Conservation (phyloP, 1,140 invertebrate species). For the Centruroides sculpturatus region DNA sequence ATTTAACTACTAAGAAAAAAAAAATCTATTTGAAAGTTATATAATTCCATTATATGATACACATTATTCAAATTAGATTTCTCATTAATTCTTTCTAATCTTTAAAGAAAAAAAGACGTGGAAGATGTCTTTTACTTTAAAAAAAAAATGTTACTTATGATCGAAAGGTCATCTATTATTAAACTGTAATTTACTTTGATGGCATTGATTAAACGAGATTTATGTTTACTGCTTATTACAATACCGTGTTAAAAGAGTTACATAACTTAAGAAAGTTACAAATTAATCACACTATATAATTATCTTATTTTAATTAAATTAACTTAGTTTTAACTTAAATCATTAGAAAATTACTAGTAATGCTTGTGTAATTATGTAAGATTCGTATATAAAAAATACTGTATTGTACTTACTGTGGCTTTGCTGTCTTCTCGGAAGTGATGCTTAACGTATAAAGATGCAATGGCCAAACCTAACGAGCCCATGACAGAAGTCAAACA, state of each 20-base stretch:
- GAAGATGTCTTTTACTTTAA: neutral
- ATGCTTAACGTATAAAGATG: conserved; percentile 33
- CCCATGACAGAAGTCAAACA: conserved; percentile 24
- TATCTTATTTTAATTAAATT: neutral
- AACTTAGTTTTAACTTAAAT: neutral
- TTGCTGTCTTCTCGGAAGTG: conserved; percentile 36
- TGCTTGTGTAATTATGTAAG: too few species aligned
- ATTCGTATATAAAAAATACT: neutral
- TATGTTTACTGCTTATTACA: neutral
- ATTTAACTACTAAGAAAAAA: too few species aligned
- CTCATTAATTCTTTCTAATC: neutral
- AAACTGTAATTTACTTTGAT: neutral
- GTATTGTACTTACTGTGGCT: conserved; percentile 27
- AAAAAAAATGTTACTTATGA: neutral
- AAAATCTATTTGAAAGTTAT: too few species aligned
- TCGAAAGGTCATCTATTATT: neutral
- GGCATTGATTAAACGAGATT: neutral
- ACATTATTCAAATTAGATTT: neutral
- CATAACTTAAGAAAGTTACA: neutral
- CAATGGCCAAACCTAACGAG: conserved; percentile 33
- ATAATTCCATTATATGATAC: too few species aligned
- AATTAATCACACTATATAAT: neutral
- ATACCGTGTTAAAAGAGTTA: too few species aligned
- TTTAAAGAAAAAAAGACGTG: too few species aligned
- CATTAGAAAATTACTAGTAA: neutral